Percentiles rank a stretch among this genome's conserved stretches.
Evolutionary conservation across 2,888 invertebrate genomes (phyloP).

Genomic region (Cordylochernes scorpioides): DNA sequence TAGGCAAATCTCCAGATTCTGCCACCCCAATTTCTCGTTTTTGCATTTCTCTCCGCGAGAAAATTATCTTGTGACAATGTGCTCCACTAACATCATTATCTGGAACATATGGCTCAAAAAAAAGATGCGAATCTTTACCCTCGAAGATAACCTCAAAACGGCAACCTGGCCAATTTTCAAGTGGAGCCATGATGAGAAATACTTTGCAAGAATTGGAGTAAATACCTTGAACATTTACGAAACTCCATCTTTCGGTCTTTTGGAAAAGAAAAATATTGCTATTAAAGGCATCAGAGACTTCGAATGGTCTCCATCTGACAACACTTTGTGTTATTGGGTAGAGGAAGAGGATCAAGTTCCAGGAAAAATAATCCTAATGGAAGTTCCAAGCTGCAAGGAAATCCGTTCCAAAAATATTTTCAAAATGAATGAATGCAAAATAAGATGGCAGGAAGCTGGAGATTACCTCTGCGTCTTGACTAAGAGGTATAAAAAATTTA

Average conservation of each 20-base stretch:
- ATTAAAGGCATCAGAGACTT: constrained; percentile 47
- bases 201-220: constrained; percentile 60
- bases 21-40: constrained; percentile 56
- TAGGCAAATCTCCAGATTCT: constrained; percentile 66
- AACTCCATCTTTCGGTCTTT: constrained; percentile 73
- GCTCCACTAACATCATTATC: constrained; percentile 45
- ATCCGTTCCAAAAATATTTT: constrained; percentile 80
- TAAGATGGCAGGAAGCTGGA: constrained; percentile 96
- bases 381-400: constrained; percentile 64
- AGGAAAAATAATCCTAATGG: constrained; percentile 69
- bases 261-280: constrained; percentile 82
- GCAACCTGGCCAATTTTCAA: too few species aligned
- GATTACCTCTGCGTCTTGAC: constrained; percentile 92
- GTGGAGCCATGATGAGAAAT: constrained; percentile 91
- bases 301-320: constrained; percentile 93
- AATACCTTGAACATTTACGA: constrained; percentile 72
- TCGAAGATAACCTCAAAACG: constrained; percentile 75
- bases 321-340: constrained; percentile 88
- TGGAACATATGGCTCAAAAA: constrained; percentile 89
- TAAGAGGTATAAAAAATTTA: constrained; percentile 57
- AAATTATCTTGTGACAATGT: constrained; percentile 80
- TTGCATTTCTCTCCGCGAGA: constrained; percentile 95
- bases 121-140: constrained; percentile 67
- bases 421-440: constrained; percentile 89
- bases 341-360: constrained; percentile 80